These are phyloP conservation scores for Triplophysa bombifrons DNA, from an alignment of 2,797 vertebrate species.

Conservation along the genomic window DNA sequence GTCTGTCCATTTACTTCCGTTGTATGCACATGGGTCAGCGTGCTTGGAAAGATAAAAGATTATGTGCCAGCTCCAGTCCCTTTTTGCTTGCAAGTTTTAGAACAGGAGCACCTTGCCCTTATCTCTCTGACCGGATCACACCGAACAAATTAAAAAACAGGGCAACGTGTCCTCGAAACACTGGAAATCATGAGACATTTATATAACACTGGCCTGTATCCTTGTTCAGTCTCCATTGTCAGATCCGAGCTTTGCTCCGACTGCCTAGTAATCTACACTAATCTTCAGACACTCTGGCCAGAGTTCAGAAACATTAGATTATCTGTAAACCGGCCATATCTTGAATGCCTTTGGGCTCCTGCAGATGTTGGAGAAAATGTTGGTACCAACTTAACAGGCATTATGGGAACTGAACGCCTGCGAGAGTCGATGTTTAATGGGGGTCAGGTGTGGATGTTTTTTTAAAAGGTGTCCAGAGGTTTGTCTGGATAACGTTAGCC, in stretches of 20 bases:
- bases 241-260: conserved; percentile 63
- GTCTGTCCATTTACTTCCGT: no score
- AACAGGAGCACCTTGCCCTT: conserved; percentile 37
- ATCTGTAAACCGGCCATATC: conserved; percentile 19
- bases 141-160: conserved; percentile 43
- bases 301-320: conserved; percentile 16
- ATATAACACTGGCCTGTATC: conserved; percentile 63
- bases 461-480: conserved; percentile 25
- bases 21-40: conserved; percentile 37
- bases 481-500: conserved; percentile 57
- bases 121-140: conserved; percentile 46
- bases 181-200: conserved; percentile 66
- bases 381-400: conserved; percentile 19
- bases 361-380: background rate
- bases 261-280: conserved; percentile 32
- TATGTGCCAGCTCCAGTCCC: conserved; percentile 62
- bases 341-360: background rate
- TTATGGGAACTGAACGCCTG: background rate
- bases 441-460: conserved; percentile 42
- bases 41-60: conserved; percentile 61
- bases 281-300: conserved; percentile 5
- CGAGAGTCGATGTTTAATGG: conserved; percentile 39
- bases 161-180: conserved; percentile 34
- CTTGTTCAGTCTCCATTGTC: conserved; percentile 60
- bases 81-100: conserved; percentile 55